Base-by-base conservation (phyloP, 2,797 vertebrate genomes). In the Acipenser oxyrinchus region DNA sequence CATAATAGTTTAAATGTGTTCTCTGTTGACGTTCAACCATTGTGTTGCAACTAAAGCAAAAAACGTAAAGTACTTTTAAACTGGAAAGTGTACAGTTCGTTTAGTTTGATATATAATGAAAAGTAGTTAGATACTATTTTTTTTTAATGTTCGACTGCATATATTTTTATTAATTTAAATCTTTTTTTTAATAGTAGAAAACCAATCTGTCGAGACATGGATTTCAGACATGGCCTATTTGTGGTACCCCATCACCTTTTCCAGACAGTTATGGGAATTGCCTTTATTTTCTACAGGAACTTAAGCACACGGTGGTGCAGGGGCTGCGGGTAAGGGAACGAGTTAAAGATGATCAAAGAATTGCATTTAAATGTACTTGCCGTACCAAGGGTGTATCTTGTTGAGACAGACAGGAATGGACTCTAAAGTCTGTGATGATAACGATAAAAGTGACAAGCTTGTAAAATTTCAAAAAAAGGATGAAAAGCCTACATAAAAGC, bases 381-480 rank as follows among this genome's bases (percentile, higher is more conserved):
- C 77, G 76, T 80, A 78, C 62, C 72, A 71, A 74, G 70, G 49
- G 37, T 49, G 52, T 66, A 76, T 76, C 75, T 60, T 78, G 76
- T 79, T 71, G 73, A 77, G 81, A 75, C 81, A 82, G 76, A 82
- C 74, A 80, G 75, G 60, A 23, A 12, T 51, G 74, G 66, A 62
- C 74, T 85, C 82, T 80, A 77, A 84, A 75, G 73, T 76, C 78
- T 73, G 62, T 65, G 75, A 73, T 70, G 77, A 68, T 78, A 75
- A 79, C 77, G 79, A 75, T 72, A 75, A 84, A 81, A 86, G 79
- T 84, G 86, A 84, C 84, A 82, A 79, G 77, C 85, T 84, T 84
- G 83, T 85, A 84, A 83, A 83, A 85, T 85, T 81, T 83, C 82
- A 84, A 79, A 70, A 55, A 84, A 85, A 83, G 81, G 80, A 80